Evolutionary conservation across 2,113 vertebrate genomes (phyloP).

Genomic region (Lophotis ruficrista): DNA sequence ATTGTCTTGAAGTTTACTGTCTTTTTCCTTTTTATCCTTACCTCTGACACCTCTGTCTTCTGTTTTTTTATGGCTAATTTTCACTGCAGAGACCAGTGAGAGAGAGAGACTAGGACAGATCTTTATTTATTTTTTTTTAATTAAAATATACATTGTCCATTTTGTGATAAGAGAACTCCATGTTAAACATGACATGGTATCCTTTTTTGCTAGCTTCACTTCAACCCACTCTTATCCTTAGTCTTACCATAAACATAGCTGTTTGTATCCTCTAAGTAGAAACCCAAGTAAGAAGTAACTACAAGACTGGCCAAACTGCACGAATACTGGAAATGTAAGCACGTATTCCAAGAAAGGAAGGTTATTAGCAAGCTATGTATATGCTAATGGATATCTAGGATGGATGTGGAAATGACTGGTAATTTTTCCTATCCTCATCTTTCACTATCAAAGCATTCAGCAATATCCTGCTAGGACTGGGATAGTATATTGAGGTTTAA

Average conservation of each 20-base stretch:
- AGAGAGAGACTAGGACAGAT: not conserved
- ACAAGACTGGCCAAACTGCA: not conserved
- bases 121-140: not conserved
- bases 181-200: not conserved
- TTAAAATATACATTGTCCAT: not conserved
- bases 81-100: not conserved
- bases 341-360: not conserved
- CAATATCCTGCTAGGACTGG: not conserved
- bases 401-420: not conserved
- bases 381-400: not conserved
- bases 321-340: not conserved
- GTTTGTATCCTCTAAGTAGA: not conserved
- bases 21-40: not conserved
- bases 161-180: not conserved
- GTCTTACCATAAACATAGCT: not conserved
- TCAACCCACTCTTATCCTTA: not conserved
- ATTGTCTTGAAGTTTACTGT: not conserved
- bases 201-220: not conserved
- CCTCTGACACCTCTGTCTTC: not conserved
- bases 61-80: not conserved
- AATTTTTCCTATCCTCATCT: not conserved
- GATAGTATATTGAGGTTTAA: not conserved
- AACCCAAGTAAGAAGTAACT: not conserved
- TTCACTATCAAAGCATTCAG: not conserved
- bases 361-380: not conserved